Percentiles rank a stretch among this genome's conserved stretches.
These are phyloP conservation scores for Prochilodus magdalenae DNA, from an alignment of 2,113 vertebrate species.

Conservation along the genomic window DNA sequence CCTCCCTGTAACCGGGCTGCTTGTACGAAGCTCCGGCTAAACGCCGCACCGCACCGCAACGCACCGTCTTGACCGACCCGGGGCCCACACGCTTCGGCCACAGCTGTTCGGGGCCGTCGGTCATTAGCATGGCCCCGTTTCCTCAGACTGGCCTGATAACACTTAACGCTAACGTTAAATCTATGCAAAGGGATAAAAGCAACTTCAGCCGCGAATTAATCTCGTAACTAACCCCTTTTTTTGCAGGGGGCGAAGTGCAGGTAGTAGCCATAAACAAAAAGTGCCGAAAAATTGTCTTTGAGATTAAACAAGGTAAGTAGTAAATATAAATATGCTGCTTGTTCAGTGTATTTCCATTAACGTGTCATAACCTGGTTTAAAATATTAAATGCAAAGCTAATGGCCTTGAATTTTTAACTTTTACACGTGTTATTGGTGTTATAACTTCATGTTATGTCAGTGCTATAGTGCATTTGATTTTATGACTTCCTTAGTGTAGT, in stretches of 20 bases:
- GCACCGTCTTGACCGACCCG: conserved; percentile 50
- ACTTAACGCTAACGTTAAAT: conserved; percentile 30
- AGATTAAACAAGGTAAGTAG: conserved; percentile 46
- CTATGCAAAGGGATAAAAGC: conserved; percentile 52
- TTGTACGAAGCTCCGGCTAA: conserved; percentile 56
- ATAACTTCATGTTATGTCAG: no score
- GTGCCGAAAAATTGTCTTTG: conserved; percentile 42
- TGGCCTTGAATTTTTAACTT: no score
- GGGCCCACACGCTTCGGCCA: conserved; percentile 43
- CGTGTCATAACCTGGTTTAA: no score
- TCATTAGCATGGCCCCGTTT: conserved; percentile 32
- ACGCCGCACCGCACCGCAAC: conserved; percentile 61
- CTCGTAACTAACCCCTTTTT: conserved; percentile 7
- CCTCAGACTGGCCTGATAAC: conserved; percentile 15
- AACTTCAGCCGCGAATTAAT: conserved; percentile 31
- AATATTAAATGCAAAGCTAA: no score
- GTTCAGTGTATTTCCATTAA: no score
- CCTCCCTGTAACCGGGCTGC: conserved; percentile 57
- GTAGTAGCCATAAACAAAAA: conserved; percentile 46
- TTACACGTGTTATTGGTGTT: no score
- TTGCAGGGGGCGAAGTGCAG: background rate
- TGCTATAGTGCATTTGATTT: no score
- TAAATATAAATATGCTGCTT: no score
- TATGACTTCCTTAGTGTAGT: no score
- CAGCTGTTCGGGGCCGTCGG: conserved; percentile 26